A percentile compares a stretch with the other conserved stretches of the same genome.
phyloP scores from a whole-genome alignment of 2,797 vertebrate species.

The Leptodactylus fallax region DNA sequence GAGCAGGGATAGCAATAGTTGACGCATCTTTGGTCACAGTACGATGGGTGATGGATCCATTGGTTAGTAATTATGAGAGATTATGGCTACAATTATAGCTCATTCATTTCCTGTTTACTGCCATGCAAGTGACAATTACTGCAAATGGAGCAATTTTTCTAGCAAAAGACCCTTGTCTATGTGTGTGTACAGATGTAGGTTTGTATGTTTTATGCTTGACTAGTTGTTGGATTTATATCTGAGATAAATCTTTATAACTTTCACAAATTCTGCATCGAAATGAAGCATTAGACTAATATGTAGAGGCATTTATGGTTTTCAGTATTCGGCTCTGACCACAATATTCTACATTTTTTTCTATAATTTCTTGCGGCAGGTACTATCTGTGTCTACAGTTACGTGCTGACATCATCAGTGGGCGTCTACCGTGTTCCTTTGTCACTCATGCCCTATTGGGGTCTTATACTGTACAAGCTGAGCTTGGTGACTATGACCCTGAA shows the following conservation, averaged over 20 bases:
- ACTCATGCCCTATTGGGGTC: conserved; percentile 95
- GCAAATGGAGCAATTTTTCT: too few relatives aligned
- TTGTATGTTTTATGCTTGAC: too few relatives aligned
- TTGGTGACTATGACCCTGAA: conserved; percentile 91
- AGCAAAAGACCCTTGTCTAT: too few relatives aligned
- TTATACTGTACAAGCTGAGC: conserved; percentile 93
- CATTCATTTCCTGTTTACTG: too few relatives aligned
- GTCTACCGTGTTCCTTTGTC: conserved; percentile 95
- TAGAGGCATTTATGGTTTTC: too few relatives aligned
- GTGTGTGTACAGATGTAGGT: too few relatives aligned
- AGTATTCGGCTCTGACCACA: too few relatives aligned
- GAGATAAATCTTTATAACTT: not conserved
- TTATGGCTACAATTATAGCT: too few relatives aligned
- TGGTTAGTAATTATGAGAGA: not conserved
- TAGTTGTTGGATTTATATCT: not conserved
- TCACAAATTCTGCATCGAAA: not conserved
- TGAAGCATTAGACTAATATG: too few relatives aligned
- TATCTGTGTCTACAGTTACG: conserved; percentile 97
- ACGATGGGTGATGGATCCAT: not conserved
- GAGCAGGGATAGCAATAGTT: not conserved
- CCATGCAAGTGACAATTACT: too few relatives aligned
- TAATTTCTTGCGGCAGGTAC: conserved; percentile 81
- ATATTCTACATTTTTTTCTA: not conserved
- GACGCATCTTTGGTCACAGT: not conserved
- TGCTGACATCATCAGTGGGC: conserved; percentile 93